A percentile compares a stretch with the other conserved stretches of the same genome.
Conservation (phyloP, 2,797 vertebrate species). For the Peromyscus aztecus region DNA sequence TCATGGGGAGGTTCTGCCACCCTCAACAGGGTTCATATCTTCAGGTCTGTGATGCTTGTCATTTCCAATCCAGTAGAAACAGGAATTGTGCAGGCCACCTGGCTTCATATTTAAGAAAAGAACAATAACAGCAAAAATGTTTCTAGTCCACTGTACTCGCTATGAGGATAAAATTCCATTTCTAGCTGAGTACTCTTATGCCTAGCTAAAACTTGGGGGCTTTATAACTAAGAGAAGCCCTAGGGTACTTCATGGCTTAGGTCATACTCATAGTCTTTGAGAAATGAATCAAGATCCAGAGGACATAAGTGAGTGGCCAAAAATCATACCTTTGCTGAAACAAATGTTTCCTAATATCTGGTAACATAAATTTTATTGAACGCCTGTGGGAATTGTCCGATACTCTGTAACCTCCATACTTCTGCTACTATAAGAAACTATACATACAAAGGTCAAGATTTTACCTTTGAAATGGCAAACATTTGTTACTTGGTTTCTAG, state of each 20-base stretch:
- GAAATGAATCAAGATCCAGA: background rate
- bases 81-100: background rate
- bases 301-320: background rate
- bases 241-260: background rate
- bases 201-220: background rate
- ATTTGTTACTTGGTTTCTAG: slow-evolving; percentile 1
- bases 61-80: background rate
- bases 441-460: slow-evolving; percentile 11
- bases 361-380: background rate
- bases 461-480: slow-evolving; percentile 6
- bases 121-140: background rate
- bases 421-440: background rate
- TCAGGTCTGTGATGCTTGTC: background rate
- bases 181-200: background rate
- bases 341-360: background rate
- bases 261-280: background rate
- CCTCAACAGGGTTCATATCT: background rate
- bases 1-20: background rate
- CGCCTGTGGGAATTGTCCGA: background rate
- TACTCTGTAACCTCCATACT: background rate
- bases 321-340: background rate
- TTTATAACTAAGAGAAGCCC: background rate
- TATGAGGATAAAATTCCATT: background rate
- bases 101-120: background rate
- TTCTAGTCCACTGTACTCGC: background rate